Evolutionary conservation across 2,113 vertebrate genomes (phyloP).

Genomic region (Catharus bicknelli): DNA sequence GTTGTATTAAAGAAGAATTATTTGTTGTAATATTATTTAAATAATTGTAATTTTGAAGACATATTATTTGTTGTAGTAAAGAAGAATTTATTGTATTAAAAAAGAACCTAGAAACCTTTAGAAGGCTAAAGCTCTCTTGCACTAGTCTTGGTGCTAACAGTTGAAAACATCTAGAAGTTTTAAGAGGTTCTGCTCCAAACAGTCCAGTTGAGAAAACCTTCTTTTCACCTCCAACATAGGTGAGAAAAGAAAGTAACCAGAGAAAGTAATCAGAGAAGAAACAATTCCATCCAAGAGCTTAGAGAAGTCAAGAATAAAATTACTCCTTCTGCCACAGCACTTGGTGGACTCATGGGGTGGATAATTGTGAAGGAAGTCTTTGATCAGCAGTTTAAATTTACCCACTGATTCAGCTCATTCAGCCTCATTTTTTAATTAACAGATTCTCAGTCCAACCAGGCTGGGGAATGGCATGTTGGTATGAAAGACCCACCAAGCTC

Average conservation of each 20-base stretch:
- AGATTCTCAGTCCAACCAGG: not conserved
- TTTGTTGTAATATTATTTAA: too few relatives aligned
- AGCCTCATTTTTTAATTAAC: not conserved
- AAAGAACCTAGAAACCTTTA: not conserved
- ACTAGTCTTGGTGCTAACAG: not conserved
- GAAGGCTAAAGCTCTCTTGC: not conserved
- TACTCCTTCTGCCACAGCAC: not conserved
- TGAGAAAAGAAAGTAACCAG: not conserved
- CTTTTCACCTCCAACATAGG: not conserved
- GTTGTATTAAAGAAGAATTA: not conserved
- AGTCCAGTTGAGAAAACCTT: not conserved
- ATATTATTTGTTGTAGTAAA: not conserved
- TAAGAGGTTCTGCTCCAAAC: not conserved
- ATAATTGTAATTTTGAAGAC: too few relatives aligned
- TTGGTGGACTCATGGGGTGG: accelerated
- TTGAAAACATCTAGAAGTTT: not conserved
- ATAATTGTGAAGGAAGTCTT: not conserved
- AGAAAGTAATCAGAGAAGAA: not conserved
- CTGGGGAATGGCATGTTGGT: not conserved
- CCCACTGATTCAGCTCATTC: not conserved
- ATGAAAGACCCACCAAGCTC: not conserved
- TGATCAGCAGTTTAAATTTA: not conserved
- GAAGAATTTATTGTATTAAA: too few relatives aligned
- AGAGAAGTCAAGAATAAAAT: not conserved
- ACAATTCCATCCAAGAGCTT: not conserved